Percentiles rank a stretch among this genome's conserved stretches.
Evolutionary conservation across 2,113 vertebrate species (phyloP).

Genomic region (Astur gentilis): DNA sequence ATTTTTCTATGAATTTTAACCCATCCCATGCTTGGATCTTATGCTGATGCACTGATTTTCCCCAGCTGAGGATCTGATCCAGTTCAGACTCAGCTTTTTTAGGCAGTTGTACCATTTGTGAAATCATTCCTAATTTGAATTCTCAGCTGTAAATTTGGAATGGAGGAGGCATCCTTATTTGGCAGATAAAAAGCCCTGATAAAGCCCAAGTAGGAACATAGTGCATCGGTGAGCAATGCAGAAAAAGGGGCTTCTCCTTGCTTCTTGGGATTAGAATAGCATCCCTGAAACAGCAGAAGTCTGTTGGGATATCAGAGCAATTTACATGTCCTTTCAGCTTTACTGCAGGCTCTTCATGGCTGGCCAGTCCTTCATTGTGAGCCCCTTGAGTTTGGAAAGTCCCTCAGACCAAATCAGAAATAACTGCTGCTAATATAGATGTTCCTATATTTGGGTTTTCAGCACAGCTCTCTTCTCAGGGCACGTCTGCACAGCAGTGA

Average conservation of each 20-base stretch:
- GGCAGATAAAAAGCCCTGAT: background rate
- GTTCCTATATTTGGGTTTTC: conserved; percentile 64
- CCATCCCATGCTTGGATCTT: background rate
- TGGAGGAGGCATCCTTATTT: background rate
- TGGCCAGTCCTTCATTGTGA: conserved; percentile 53
- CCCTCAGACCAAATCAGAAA: conserved; percentile 61
- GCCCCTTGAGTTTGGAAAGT: conserved; percentile 57
- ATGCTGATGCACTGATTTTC: background rate
- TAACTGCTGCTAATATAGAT: conserved; percentile 53
- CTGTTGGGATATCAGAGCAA: conserved; percentile 51
- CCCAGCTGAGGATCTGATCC: background rate
- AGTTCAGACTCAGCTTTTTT: conserved; percentile 12
- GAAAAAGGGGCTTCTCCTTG: conserved; percentile 18
- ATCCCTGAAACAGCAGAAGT: conserved; percentile 44
- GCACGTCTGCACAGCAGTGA: conserved; percentile 64
- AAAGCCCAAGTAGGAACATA: background rate
- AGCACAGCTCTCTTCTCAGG: conserved; percentile 48
- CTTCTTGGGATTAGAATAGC: conserved; percentile 44
- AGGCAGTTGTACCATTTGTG: background rate
- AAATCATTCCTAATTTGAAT: conserved; percentile 2
- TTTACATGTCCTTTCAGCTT: conserved; percentile 62
- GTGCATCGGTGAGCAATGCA: background rate
- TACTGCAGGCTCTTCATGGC: conserved; percentile 55
- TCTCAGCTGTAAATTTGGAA: background rate
- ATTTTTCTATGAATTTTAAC: conserved; percentile 14